A percentile compares a stretch with the other conserved stretches of the same genome.
Evolutionary conservation across 2,113 vertebrate genomes (phyloP).

Genomic region (Platysteira castanea): DNA sequence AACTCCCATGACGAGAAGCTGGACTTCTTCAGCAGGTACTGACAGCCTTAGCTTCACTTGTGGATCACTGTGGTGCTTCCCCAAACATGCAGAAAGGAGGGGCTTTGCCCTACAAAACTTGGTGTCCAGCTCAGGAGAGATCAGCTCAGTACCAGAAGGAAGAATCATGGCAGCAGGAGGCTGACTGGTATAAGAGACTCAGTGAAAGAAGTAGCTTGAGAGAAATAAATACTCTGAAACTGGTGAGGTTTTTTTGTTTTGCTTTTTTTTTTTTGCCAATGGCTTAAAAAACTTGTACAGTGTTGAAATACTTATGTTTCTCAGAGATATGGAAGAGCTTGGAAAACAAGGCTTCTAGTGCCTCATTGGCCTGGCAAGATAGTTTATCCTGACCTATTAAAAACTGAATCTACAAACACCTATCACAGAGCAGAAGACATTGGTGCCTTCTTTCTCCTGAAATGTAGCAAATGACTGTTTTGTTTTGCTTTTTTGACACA

Average conservation of each 20-base stretch:
- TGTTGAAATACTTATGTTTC: neutral
- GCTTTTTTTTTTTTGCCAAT: neutral
- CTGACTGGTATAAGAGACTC: neutral
- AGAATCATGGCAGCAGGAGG: neutral
- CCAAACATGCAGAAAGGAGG: neutral
- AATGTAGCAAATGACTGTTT: neutral
- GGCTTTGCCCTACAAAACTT: neutral
- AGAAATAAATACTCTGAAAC: neutral
- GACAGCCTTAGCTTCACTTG: neutral
- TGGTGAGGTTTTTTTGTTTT: neutral
- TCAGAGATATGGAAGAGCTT: neutral
- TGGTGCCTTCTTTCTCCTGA: neutral
- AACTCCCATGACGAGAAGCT: conserved; percentile 97
- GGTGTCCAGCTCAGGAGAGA: neutral
- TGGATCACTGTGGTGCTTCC: neutral
- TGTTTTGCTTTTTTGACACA: neutral
- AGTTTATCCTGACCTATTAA: neutral
- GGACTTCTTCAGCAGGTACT: conserved; percentile 86
- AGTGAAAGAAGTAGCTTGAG: neutral
- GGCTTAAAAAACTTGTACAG: neutral
- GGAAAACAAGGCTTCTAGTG: neutral
- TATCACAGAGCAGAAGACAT: neutral
- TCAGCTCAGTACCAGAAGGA: neutral
- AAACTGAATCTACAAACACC: neutral
- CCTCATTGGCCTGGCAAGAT: neutral